These are phyloP conservation scores for Drosophila atripex DNA, from an alignment of 2,888 invertebrate genomes.

Conservation along the genomic window DNA sequence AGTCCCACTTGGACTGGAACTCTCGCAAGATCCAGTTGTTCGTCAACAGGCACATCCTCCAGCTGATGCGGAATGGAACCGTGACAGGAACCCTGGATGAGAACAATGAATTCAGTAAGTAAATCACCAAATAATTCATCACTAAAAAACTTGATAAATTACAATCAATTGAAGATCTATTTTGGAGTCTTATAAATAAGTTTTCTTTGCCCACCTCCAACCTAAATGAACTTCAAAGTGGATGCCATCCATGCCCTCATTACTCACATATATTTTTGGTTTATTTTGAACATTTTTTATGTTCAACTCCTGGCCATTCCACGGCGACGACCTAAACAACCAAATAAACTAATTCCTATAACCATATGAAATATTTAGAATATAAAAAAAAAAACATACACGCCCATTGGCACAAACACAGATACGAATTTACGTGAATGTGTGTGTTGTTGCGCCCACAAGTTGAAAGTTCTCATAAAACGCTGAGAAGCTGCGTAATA, in stretches of 20 bases:
- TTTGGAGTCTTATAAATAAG: background rate
- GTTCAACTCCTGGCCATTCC: conserved; percentile 15
- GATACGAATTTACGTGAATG: conserved; percentile 12
- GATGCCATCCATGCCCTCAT: conserved; percentile 8
- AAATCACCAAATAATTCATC: too few relatives aligned
- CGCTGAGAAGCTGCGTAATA: conserved; percentile 45
- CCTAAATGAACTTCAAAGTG: conserved; percentile 26
- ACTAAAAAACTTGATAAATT: background rate
- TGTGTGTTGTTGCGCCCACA: conserved; percentile 50
- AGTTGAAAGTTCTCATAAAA: conserved; percentile 80
- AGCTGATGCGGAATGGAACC: conserved; percentile 92
- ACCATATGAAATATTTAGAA: conserved; percentile 64
- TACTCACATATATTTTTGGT: conserved; percentile 34
- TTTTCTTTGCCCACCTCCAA: background rate
- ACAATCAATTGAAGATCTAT: background rate
- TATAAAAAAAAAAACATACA: conserved; percentile 61
- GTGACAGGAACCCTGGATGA: conserved; percentile 93
- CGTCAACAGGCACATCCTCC: conserved; percentile 92
- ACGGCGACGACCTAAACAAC: conserved; percentile 55
- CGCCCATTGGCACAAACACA: conserved; percentile 37
- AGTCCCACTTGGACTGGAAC: conserved; percentile 92
- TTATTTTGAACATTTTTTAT: conserved; percentile 27
- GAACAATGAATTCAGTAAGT: conserved; percentile 94
- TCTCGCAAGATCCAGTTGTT: conserved; percentile 92
- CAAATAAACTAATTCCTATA: conserved; percentile 66